Evolutionary conservation across 2,888 invertebrate genomes (phyloP).

Genomic region (Melanotus villosus): DNA sequence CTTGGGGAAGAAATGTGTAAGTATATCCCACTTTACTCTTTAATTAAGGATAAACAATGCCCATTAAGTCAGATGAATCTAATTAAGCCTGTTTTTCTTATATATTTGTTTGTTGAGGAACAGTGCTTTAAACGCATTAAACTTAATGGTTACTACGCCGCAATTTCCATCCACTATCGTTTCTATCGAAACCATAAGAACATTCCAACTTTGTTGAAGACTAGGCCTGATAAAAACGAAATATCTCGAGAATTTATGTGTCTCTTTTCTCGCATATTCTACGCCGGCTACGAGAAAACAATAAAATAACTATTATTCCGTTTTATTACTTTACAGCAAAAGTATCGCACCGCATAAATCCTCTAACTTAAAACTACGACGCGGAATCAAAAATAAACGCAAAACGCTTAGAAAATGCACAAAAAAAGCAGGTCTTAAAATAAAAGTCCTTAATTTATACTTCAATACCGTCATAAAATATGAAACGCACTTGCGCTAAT

Average conservation of each 20-base stretch:
- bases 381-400: too few relatives aligned
- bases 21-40: slow-evolving; percentile 67
- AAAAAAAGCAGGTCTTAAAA: too few relatives aligned
- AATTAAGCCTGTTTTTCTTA: not conserved
- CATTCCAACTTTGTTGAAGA: not conserved
- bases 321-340: slow-evolving; percentile 10
- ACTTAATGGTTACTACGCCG: not conserved
- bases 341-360: slow-evolving; percentile 16
- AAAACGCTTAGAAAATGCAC: too few relatives aligned
- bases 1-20: slow-evolving; percentile 94
- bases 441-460: too few relatives aligned
- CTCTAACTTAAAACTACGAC: too few relatives aligned
- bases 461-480: too few relatives aligned
- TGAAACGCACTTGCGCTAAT: too few relatives aligned
- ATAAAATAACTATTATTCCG: slow-evolving; percentile 9
- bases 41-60: slow-evolving; percentile 14
- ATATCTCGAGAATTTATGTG: slow-evolving; percentile 6
- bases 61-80: slow-evolving; percentile 3
- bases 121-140: not conserved
- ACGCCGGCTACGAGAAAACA: not conserved
- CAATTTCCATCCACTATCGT: not conserved
- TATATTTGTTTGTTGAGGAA: not conserved
- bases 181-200: not conserved
- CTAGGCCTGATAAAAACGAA: slow-evolving; percentile 3
- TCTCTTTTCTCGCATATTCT: slow-evolving; percentile 2